Percentiles rank a stretch among this genome's conserved stretches.
These are phyloP conservation scores for Cataglyphis livida DNA, from an alignment of 2,888 invertebrate genomes.

Conservation along the genomic window DNA sequence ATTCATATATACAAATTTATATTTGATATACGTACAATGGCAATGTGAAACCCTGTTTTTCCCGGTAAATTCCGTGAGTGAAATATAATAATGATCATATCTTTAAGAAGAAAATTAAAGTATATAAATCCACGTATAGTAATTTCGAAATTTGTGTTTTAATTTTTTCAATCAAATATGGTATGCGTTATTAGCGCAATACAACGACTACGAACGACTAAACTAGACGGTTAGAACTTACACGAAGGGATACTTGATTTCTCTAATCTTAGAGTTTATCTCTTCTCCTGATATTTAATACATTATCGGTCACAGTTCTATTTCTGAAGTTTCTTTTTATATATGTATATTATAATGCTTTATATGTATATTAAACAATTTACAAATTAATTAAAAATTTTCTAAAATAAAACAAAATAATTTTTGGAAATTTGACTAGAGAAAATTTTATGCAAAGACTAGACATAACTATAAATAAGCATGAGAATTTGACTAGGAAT, in stretches of 20 bases:
- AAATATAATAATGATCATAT: slow-evolving; percentile 21
- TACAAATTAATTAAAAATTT: neutral
- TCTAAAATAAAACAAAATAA: neutral
- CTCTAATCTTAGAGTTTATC: neutral
- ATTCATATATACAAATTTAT: slow-evolving; percentile 28
- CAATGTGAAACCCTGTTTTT: slow-evolving; percentile 38
- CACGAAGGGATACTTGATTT: neutral
- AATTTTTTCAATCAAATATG: neutral
- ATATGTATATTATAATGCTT: neutral
- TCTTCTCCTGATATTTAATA: neutral
- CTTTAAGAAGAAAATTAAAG: neutral
- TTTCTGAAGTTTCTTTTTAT: neutral
- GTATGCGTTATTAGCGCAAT: neutral
- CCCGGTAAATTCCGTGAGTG: slow-evolving; percentile 21
- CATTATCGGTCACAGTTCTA: neutral
- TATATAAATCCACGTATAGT: neutral
- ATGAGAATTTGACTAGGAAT: neutral
- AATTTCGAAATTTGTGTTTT: neutral
- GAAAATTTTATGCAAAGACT: neutral
- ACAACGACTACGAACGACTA: neutral
- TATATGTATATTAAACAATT: neutral
- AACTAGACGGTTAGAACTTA: neutral
- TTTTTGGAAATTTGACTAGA: neutral
- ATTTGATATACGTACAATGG: slow-evolving; percentile 13
- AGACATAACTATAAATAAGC: neutral